These are phyloP conservation scores for Lepidocolaptes lacrymiger DNA, from an alignment of 2,797 vertebrate species.

Conservation along the genomic window DNA sequence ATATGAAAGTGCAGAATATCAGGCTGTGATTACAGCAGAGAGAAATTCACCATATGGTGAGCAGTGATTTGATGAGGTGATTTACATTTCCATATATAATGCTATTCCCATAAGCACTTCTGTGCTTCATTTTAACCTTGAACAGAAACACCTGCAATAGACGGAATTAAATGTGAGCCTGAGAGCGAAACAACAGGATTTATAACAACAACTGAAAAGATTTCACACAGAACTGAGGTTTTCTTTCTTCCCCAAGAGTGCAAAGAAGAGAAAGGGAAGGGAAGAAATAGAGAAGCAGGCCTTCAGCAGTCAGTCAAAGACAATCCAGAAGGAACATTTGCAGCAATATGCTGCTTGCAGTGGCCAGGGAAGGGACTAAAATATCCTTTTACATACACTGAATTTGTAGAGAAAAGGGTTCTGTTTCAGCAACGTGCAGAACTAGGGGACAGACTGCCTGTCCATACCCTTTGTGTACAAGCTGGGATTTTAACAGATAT, in stretches of 20 bases:
- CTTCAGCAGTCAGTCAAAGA: neutral
- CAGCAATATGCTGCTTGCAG: neutral
- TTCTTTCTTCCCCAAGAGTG: neutral
- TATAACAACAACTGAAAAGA: neutral
- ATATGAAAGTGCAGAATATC: neutral
- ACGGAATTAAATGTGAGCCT: neutral
- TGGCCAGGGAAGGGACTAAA: neutral
- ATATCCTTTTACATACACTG: neutral
- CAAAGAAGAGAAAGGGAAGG: neutral
- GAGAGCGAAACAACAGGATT: neutral
- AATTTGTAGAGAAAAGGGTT: neutral
- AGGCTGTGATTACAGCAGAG: neutral
- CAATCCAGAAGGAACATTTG: neutral
- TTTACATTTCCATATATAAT: neutral
- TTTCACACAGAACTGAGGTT: neutral
- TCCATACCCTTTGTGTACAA: neutral
- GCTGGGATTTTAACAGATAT: neutral
- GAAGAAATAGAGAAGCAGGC: neutral
- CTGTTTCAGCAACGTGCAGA: neutral
- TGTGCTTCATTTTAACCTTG: neutral
- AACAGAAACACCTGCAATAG: neutral
- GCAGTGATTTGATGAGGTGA: neutral
- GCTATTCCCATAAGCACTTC: neutral
- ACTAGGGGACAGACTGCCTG: neutral
- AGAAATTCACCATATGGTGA: slow-evolving; percentile 24